Percentiles rank a stretch among this genome's conserved stretches.
phyloP scores from a whole-genome alignment of 2,797 vertebrate genomes.

The Numenius phaeopus region DNA sequence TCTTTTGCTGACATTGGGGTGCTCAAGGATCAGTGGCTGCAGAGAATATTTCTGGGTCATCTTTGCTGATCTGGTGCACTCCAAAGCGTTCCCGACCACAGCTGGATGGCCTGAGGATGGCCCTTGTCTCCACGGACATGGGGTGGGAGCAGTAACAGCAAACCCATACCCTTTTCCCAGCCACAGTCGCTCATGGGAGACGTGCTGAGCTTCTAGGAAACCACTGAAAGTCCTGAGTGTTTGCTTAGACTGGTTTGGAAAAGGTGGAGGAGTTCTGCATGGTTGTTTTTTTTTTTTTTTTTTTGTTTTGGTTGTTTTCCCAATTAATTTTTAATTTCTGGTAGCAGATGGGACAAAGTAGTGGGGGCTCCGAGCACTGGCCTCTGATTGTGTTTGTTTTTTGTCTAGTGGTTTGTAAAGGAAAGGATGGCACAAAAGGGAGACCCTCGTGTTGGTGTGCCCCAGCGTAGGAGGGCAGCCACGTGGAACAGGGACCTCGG shows the following conservation, averaged over 20 bases:
- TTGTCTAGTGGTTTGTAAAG: background rate
- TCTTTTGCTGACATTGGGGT: background rate
- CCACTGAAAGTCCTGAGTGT: fast-evolving
- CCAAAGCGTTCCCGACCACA: background rate
- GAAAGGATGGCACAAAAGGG: background rate
- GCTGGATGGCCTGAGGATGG: background rate
- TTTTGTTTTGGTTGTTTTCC: background rate
- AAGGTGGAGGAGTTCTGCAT: background rate
- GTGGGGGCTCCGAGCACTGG: fast-evolving
- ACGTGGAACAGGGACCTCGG: fast-evolving
- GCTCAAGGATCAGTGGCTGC: background rate
- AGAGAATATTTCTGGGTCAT: background rate
- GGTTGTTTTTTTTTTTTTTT: no score
- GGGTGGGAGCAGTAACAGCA: background rate
- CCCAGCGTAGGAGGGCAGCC: background rate
- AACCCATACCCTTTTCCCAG: background rate
- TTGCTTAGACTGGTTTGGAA: background rate
- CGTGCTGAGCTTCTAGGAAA: background rate
- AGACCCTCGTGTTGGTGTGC: background rate
- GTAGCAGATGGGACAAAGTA: background rate
- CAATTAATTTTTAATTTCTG: background rate
- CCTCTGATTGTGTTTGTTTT: background rate
- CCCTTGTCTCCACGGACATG: background rate
- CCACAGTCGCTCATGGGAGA: background rate
- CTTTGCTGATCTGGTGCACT: background rate